Evolutionary conservation across 2,113 vertebrate species (phyloP).

Genomic region (Petrocephalus zakoni): DNA sequence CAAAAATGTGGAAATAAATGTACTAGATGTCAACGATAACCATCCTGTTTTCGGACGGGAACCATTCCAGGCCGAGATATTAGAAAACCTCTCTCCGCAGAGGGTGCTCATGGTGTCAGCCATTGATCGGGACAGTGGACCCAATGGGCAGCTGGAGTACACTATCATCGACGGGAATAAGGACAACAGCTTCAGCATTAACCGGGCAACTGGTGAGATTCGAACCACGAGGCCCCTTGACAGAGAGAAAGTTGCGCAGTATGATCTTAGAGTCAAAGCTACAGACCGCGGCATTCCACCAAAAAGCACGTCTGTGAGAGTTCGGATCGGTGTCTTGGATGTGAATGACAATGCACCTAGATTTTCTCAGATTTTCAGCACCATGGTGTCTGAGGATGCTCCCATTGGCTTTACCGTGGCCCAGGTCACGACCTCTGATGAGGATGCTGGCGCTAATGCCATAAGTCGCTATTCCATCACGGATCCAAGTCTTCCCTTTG

Average conservation of each 20-base stretch:
- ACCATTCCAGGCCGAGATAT: conserved; percentile 76
- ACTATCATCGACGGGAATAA: conserved; percentile 79
- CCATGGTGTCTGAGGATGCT: conserved; percentile 84
- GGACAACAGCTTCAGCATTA: conserved; percentile 82
- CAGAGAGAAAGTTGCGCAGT: conserved; percentile 75
- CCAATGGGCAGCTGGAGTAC: conserved; percentile 83
- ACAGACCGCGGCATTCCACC: conserved; percentile 74
- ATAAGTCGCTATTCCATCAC: conserved; percentile 83
- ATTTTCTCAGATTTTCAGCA: conserved; percentile 95
- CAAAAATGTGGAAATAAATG: conserved; percentile 75
- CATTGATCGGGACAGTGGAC: conserved; percentile 79
- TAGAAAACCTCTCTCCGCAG: conserved; percentile 83
- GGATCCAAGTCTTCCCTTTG: conserved; percentile 79
- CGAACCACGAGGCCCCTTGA: conserved; percentile 79
- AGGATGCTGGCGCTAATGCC: conserved; percentile 80
- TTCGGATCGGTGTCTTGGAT: conserved; percentile 79
- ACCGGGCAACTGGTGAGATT: conserved; percentile 81
- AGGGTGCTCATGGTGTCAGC: conserved; percentile 76
- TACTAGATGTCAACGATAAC: conserved; percentile 90
- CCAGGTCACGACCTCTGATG: conserved; percentile 87
- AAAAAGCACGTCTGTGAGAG: conserved; percentile 70
- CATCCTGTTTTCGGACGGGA: conserved; percentile 76
- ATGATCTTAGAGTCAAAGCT: conserved; percentile 74
- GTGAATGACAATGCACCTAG: conserved; percentile 92
- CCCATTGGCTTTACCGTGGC: conserved; percentile 84